phyloP scores from a whole-genome alignment of 2,113 vertebrate species.

The Scophthalmus maximus region DNA sequence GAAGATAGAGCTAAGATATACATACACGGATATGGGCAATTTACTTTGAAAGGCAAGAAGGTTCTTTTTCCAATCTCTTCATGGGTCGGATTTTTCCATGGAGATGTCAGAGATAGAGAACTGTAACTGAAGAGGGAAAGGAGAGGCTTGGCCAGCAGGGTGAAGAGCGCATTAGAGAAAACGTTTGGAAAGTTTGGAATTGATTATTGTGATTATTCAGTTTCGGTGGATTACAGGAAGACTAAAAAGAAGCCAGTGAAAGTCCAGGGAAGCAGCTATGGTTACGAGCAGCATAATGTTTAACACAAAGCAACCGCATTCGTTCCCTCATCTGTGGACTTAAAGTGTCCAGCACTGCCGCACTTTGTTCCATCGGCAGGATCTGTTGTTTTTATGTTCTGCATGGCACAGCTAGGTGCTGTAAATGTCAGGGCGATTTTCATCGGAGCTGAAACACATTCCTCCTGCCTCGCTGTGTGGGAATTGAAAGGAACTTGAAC shows the following conservation, averaged over 20 bases:
- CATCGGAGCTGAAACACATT: conserved; percentile 28
- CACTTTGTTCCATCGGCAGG: not conserved
- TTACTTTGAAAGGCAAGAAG: conserved; percentile 65
- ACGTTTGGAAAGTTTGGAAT: conserved; percentile 17
- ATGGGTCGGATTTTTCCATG: conserved; percentile 60
- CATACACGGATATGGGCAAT: conserved; percentile 61
- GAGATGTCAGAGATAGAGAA: conserved; percentile 55
- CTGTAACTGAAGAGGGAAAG: conserved; percentile 60
- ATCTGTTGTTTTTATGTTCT: conserved; percentile 11
- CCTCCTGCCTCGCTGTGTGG: conserved; percentile 28
- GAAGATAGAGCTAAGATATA: conserved; percentile 69
- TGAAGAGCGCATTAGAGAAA: conserved; percentile 11
- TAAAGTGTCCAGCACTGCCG: not conserved
- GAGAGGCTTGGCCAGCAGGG: conserved; percentile 4
- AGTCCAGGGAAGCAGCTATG: conserved; percentile 2
- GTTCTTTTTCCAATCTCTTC: conserved; percentile 59
- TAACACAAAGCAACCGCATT: conserved; percentile 13
- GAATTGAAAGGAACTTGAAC: conserved; percentile 40
- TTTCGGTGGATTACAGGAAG: conserved; percentile 27
- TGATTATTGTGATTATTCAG: conserved; percentile 19
- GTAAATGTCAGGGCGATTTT: conserved; percentile 49
- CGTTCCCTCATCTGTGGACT: conserved; percentile 18
- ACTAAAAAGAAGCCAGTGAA: conserved; percentile 6
- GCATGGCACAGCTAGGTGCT: conserved; percentile 14
- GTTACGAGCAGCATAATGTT: not conserved